Percentiles rank a stretch among this genome's conserved stretches.
These are phyloP conservation scores for Steatornis caripensis DNA, from an alignment of 2,113 vertebrate genomes.

Conservation along the genomic window DNA sequence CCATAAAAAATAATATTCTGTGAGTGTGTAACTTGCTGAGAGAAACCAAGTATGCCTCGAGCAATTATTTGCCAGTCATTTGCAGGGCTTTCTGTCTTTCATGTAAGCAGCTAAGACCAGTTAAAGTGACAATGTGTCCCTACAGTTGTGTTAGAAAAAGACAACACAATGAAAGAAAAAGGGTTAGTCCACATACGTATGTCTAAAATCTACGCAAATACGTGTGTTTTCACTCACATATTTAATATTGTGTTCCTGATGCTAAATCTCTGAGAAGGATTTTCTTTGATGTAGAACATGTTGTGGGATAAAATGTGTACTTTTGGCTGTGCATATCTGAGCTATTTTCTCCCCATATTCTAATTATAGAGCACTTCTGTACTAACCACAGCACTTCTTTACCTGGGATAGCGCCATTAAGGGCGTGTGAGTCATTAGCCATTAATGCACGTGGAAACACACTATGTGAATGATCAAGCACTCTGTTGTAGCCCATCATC, in stretches of 20 bases:
- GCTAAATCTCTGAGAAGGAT: background rate
- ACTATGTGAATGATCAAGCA: background rate
- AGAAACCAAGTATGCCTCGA: background rate
- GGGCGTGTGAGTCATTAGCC: background rate
- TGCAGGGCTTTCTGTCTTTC: background rate
- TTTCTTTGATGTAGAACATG: background rate
- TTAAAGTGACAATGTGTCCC: background rate
- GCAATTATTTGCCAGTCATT: background rate
- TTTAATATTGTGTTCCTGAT: background rate
- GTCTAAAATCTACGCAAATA: background rate
- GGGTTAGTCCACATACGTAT: background rate
- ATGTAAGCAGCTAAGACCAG: background rate
- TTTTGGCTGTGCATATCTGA: background rate
- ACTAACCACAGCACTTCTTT: background rate
- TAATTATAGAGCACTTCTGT: background rate
- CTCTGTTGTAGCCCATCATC: background rate
- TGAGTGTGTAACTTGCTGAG: accelerated
- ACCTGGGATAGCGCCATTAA: background rate
- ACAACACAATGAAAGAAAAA: background rate
- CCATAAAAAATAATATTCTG: background rate
- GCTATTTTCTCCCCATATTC: background rate
- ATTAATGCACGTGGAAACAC: background rate
- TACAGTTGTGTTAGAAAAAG: background rate
- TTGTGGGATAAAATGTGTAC: background rate
- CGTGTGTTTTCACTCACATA: accelerated